A percentile compares a stretch with the other conserved stretches of the same genome.
These are phyloP conservation scores for Oplegnathus fasciatus DNA, from an alignment of 2,113 vertebrate species.

Conservation along the genomic window DNA sequence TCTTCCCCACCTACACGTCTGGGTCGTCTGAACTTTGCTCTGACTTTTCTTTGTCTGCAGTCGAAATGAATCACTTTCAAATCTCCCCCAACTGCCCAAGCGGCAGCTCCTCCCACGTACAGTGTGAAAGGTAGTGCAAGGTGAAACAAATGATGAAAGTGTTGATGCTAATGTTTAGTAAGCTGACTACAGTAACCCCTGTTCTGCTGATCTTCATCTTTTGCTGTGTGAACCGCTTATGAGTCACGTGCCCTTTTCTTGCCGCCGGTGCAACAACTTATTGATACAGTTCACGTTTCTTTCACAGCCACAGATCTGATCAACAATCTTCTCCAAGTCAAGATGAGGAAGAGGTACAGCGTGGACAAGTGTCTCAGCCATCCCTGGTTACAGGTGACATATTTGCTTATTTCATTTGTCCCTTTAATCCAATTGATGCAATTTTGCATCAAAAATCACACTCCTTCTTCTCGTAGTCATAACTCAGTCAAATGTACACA, in stretches of 20 bases:
- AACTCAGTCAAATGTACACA: neutral
- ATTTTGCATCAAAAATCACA: neutral
- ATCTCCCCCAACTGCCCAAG: constrained; percentile 34
- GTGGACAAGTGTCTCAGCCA: constrained; percentile 99
- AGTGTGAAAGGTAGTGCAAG: neutral
- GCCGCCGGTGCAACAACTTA: too few species aligned
- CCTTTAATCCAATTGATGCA: neutral
- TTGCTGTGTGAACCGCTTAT: neutral
- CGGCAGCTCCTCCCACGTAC: constrained; percentile 36
- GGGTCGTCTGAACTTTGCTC: constrained; percentile 34
- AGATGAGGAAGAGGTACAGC: constrained; percentile 99
- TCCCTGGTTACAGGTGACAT: constrained; percentile 95
- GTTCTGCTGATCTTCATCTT: neutral
- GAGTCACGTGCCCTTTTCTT: too few species aligned
- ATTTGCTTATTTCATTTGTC: neutral
- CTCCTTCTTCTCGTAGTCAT: neutral
- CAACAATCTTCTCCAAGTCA: constrained; percentile 98
- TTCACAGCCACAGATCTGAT: constrained; percentile 95
- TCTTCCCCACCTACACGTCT: constrained; percentile 68
- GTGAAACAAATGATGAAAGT: neutral
- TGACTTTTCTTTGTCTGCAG: constrained; percentile 29
- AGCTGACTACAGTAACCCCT: neutral
- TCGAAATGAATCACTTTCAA: constrained; percentile 65
- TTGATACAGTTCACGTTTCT: constrained; percentile 4
- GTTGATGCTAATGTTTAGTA: neutral